Evolutionary conservation across 1,140 invertebrate species (phyloP), one percentile per base, ranked within the genome.

Genomic region (Panagrolaimus sp.): DNA sequence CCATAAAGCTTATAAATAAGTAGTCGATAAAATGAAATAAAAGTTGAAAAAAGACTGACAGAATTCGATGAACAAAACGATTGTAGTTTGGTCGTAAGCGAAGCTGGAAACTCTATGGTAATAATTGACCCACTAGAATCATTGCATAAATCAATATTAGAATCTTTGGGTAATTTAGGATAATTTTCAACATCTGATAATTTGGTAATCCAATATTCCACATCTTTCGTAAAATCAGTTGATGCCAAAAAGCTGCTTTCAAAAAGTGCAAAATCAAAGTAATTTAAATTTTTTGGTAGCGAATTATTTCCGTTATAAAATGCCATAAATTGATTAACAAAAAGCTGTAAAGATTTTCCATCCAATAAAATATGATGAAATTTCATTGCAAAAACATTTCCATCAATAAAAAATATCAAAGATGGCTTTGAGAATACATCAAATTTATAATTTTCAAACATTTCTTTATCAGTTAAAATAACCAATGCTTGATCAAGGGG

Each of bases 1-100:
- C 51, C 51, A 27, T 57, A 27, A 57, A 57, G 51, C 20, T 57
- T 57, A 27, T 57, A 27, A 20, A 57, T 16, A 9, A 57, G 20
- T 1, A 11, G 20, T 57, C 51, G 51, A 27, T 25, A 57, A 25
- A 57, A 25, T n/a, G 14, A 14, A 13, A 25, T 25, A 57, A 57
- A 57, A 57, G 51, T 8, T n/a, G 51, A n/a, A 57, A 57, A 57
- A 25, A 16, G 20, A 11, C 20, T 25, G 2, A 27, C 27, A 7
- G 20, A 20, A 4, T 11, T 25, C 8, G 20, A 11, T 25, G n/a
- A 57, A 20, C 8, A 11, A 8, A 57, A 57, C 0, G n/a, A 5
- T 11, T 57, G 11, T 4, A 57, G 20, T 4, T 3, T 57, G 8
- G 51, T n/a, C 8, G n/a, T 27, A 9, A 20, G 0, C 11, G 51